Conservation (phyloP, 2,113 vertebrate genomes). For the Heterotilapia buettikoferi region DNA sequence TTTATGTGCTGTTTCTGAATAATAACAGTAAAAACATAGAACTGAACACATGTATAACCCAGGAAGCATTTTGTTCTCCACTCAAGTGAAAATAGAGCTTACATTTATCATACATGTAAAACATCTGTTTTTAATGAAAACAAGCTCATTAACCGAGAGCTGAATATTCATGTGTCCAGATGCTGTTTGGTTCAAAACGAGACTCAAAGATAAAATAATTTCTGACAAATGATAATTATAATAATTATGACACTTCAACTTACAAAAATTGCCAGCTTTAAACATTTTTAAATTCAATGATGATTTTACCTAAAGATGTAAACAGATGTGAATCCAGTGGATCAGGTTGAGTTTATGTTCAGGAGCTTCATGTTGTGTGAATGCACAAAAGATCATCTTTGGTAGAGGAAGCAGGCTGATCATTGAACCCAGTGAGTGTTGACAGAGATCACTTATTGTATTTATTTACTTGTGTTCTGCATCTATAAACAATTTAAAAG, state of each 20-base stretch:
- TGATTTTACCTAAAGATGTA: accelerated
- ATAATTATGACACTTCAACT: neutral
- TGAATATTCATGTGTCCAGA: neutral
- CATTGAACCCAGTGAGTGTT: neutral
- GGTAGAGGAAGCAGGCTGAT: neutral
- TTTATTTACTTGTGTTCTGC: neutral
- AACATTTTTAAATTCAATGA: neutral
- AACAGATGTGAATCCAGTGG: neutral
- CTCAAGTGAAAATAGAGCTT: accelerated
- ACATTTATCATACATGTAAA: neutral
- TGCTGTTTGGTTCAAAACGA: neutral
- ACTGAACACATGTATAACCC: accelerated
- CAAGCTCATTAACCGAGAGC: neutral
- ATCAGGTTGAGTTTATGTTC: neutral
- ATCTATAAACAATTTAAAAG: neutral
- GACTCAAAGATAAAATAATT: neutral
- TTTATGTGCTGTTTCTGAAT: accelerated
- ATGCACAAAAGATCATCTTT: neutral
- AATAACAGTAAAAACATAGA: accelerated
- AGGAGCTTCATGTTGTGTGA: neutral
- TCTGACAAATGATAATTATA: neutral
- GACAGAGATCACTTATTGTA: neutral
- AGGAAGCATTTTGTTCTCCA: accelerated
- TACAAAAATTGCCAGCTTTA: neutral
- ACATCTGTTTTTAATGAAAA: accelerated